Conservation (phyloP, 2,888 invertebrate genomes). For the Oasisia sp. region DNA sequence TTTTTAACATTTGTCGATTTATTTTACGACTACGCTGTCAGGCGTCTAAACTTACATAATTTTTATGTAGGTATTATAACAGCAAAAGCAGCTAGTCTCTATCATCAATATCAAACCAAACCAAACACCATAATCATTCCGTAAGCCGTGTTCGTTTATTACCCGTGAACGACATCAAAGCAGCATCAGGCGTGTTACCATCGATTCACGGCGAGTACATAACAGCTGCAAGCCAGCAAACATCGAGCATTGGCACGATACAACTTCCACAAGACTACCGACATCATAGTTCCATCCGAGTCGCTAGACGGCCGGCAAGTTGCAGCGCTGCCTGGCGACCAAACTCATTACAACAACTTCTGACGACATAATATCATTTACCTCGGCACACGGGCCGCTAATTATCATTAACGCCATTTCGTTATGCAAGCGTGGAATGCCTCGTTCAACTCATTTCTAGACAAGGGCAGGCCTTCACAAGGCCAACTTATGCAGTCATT, state of each 20-base stretch:
- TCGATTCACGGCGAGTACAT: background rate
- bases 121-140: no score
- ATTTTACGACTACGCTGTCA: no score
- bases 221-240: background rate
- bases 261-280: background rate
- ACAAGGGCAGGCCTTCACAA: background rate
- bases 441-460: background rate
- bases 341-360: constrained; percentile 5
- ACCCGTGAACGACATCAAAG: background rate
- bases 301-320: background rate
- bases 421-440: background rate
- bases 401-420: background rate
- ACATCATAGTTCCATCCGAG: background rate
- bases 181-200: constrained; percentile 6
- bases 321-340: constrained; percentile 7
- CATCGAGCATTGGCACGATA: background rate
- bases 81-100: no score
- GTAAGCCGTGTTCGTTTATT: no score
- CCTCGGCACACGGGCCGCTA: background rate
- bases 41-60: no score
- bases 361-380: background rate
- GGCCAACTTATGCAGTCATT: background rate
- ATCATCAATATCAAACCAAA: no score
- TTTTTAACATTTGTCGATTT: no score
- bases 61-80: no score